Conservation (phyloP, 2,888 invertebrate genomes). For the Endotricha flammealis region DNA sequence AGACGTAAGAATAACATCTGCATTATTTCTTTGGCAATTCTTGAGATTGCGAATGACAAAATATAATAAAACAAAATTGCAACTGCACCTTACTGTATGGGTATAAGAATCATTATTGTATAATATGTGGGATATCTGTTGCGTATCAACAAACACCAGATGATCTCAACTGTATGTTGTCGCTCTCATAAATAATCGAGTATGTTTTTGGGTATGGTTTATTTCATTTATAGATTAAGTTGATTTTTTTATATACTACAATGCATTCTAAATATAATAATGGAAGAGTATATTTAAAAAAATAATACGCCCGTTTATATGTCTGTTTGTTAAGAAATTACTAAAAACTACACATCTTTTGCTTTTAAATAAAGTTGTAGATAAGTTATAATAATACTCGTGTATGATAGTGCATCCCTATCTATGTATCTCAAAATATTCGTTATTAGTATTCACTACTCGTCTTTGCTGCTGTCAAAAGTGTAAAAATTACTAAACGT, state of each 20-base stretch:
- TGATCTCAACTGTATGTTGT: conserved; percentile 4
- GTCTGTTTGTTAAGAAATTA: no score
- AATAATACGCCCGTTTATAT: no score
- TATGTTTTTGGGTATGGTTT: conserved; percentile 1
- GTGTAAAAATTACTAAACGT: conserved; percentile 43
- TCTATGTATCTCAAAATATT: no score
- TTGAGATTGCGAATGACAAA: not conserved
- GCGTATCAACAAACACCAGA: conserved; percentile 12
- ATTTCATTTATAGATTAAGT: conserved; percentile 12
- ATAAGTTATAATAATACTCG: no score
- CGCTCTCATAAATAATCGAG: conserved; percentile 1
- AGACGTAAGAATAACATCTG: conserved; percentile 31
- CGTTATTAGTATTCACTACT: conserved; percentile 33
- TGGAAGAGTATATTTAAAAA: no score
- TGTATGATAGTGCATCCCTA: no score
- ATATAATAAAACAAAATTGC: not conserved
- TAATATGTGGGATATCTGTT: conserved; percentile 9
- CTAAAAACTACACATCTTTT: no score
- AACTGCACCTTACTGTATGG: not conserved
- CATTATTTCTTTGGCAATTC: conserved; percentile 10
- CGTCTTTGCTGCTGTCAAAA: conserved; percentile 36
- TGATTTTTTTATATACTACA: no score
- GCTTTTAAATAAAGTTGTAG: no score
- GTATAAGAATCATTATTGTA: conserved; percentile 1
- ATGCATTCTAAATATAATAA: no score